Evolutionary conservation across 2,113 vertebrate species (phyloP).

Genomic region (Tenebrosternarchus preto): DNA sequence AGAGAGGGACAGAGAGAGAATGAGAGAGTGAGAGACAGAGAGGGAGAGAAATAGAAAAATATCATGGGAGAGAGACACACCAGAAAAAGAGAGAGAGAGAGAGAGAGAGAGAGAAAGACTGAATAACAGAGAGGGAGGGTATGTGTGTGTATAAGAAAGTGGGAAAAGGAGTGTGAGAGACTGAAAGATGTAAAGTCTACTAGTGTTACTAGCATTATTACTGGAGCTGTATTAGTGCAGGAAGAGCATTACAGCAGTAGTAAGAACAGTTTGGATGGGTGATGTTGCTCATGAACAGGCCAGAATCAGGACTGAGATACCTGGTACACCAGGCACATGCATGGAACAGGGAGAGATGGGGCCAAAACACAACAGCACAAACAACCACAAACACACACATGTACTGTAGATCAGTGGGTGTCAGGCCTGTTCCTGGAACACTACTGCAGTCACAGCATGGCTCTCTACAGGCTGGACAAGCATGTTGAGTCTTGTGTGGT

Average conservation of each 20-base stretch:
- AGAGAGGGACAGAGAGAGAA: neutral
- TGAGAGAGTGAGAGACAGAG: neutral
- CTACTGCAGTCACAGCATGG: neutral
- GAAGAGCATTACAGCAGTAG: neutral
- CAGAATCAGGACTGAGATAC: neutral
- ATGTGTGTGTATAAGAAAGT: too few relatives aligned
- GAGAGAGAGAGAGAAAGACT: slow-evolving; percentile 1
- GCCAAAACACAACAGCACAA: too few relatives aligned
- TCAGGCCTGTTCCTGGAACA: slow-evolving; percentile 1
- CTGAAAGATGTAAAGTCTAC: too few relatives aligned
- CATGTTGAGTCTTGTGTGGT: too few relatives aligned
- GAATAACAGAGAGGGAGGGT: too few relatives aligned
- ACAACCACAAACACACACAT: neutral
- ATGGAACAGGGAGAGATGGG: neutral
- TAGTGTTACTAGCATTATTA: too few relatives aligned
- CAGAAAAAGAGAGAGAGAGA: neutral
- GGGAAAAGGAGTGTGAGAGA: too few relatives aligned
- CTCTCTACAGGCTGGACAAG: too few relatives aligned
- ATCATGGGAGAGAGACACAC: neutral
- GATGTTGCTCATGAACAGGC: neutral
- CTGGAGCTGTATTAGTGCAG: too few relatives aligned
- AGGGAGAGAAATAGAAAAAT: too few relatives aligned
- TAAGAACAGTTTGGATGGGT: neutral
- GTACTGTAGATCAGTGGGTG: neutral
- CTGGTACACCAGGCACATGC: neutral